phyloP scores from a whole-genome alignment of 2,797 vertebrate genomes.

The Numenius phaeopus region DNA sequence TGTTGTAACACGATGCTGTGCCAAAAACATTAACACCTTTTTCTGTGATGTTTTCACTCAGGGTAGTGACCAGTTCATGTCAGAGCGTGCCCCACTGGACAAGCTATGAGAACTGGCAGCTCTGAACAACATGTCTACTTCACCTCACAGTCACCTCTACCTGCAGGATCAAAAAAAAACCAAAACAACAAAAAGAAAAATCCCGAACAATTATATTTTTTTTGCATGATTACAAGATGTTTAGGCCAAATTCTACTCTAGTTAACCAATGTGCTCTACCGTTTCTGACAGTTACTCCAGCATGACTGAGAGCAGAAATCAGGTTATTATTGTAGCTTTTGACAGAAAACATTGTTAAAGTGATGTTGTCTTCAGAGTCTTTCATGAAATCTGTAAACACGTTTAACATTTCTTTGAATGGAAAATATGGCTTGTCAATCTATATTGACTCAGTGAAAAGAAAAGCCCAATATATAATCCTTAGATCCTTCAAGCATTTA shows the following conservation, averaged over 20 bases:
- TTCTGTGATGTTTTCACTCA: background rate
- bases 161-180: background rate
- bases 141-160: background rate
- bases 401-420: conserved; percentile 23
- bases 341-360: conserved; percentile 39
- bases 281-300: background rate
- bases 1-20: rapidly evolving
- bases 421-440: conserved; percentile 47
- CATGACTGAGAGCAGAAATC: conserved; percentile 1
- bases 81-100: background rate
- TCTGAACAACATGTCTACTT: rapidly evolving
- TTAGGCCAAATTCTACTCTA: background rate
- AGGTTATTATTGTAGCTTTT: conserved; percentile 30
- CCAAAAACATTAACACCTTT: background rate
- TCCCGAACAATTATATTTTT: background rate
- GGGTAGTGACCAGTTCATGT: background rate
- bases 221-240: background rate
- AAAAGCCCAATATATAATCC: conserved; percentile 21
- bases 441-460: conserved; percentile 39
- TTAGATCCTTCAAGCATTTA: conserved; percentile 16
- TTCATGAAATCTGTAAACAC: conserved; percentile 42
- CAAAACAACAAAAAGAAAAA: background rate
- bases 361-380: conserved; percentile 28
- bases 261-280: background rate
- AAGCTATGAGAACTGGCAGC: background rate